A percentile compares a stretch with the other conserved stretches of the same genome.
Conservation (phyloP, 1,140 invertebrate genomes). For the Drosophila serrata region DNA sequence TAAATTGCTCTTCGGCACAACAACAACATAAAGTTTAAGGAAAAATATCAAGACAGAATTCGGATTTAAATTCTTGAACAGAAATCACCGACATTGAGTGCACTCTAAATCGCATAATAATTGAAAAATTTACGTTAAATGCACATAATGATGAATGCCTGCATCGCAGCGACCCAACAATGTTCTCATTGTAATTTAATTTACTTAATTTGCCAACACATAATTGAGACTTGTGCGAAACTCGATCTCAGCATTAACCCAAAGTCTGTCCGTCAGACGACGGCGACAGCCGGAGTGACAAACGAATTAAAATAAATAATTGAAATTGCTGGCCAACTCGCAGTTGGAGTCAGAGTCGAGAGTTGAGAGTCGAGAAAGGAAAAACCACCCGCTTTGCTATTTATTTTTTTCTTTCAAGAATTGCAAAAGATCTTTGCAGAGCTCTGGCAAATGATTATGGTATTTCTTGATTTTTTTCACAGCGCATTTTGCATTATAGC, state of each 20-base stretch:
- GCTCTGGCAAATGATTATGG: constrained; percentile 47
- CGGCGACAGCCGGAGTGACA: constrained; percentile 51
- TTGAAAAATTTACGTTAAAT: constrained; percentile 81
- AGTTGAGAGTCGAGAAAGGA: constrained; percentile 20
- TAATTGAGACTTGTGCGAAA: constrained; percentile 49
- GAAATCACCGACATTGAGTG: constrained; percentile 43
- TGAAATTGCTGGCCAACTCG: constrained; percentile 54
- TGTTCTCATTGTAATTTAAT: constrained; percentile 81
- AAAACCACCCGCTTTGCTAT: constrained; percentile 19
- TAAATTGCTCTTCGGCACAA: constrained; percentile 50
- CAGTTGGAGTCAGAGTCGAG: constrained; percentile 20
- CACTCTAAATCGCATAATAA: constrained; percentile 81
- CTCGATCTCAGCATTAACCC: constrained; percentile 34
- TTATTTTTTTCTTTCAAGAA: too few species aligned
- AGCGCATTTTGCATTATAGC: constrained; percentile 43
- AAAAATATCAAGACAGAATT: constrained; percentile 49
- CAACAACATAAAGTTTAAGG: background rate
- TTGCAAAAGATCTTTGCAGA: constrained; percentile 46
- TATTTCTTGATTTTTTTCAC: constrained; percentile 40
- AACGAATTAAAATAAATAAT: constrained; percentile 75
- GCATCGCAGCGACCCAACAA: constrained; percentile 55
- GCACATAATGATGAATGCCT: constrained; percentile 77
- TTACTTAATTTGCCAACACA: constrained; percentile 69
- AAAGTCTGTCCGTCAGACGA: constrained; percentile 28
- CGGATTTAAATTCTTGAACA: constrained; percentile 46